Evolutionary conservation across 2,888 invertebrate genomes (phyloP), one percentile per base, ranked within the genome.

Genomic region (Dioctria rufipes): DNA sequence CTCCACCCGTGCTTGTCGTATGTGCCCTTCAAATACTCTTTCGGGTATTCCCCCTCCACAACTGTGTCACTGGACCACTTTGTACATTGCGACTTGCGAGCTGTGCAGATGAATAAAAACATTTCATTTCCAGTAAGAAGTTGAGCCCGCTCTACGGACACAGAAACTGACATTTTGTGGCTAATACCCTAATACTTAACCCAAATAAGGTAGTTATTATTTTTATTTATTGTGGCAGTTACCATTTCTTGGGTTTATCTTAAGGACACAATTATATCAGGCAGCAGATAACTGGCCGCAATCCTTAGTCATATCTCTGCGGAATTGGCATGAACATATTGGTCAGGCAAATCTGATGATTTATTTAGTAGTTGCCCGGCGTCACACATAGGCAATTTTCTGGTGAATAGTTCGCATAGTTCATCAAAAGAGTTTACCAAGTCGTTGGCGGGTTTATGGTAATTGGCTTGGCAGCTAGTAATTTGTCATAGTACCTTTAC

Each of bases 191-290:
- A 71, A 80, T 81, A 80, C 79, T 82, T 81, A 81, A 82, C 80
- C 81, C 81, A 82, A 82, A 82, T 82, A 82, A 81, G 81, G 81
- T 81, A 80, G 82, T 81, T 82, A 82, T 82, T 82, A 82, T 81
- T 82, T 82, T 82, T 82, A 82, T 82, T 82, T 82, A 82, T 81
- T 81, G 65, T 40, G 67, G 82, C 81, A 80, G 75, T 82, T 82
- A 75, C 65, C 81, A 81, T 82, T 80, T 81, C 82, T 82, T 73
- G 77, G 67, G 71, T 69, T 81, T 79, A 82, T 82, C 82, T 82
- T 78, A 80, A 81, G 80, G 58, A 80, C 40, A 80, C 80, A 77
- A 77, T 77, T 77, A 77, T 77, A 77, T 63, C 77, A 46, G 77
- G 11, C 77, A 77, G 46, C 9, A 60, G 61, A 77, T 77, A 77